Evolutionary conservation across 2,113 vertebrate species (phyloP).

Genomic region (Uropsilus gracilis): DNA sequence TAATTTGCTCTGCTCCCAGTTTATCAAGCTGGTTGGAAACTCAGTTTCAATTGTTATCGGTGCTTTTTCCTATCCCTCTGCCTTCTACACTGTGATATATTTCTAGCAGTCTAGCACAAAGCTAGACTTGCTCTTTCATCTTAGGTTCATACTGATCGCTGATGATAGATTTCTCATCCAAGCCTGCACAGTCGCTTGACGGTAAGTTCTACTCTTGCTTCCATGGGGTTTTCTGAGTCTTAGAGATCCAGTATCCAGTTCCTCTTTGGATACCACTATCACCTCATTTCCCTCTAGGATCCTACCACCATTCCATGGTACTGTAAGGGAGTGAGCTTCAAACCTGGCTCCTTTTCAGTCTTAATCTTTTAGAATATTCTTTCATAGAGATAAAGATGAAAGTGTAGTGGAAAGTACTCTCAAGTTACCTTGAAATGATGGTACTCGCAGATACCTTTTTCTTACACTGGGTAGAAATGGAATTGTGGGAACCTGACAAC

Average conservation of each 20-base stretch:
- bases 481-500: background rate
- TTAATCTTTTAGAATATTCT: constrained; percentile 25
- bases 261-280: background rate
- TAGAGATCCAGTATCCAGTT: background rate
- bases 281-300: background rate
- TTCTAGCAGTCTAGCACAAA: background rate
- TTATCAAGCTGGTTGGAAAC: background rate
- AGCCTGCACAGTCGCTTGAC: background rate
- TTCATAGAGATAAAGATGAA: constrained; percentile 26
- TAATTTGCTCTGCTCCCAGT: background rate
- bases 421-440: background rate
- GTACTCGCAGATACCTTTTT: background rate
- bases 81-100: background rate
- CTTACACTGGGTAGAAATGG: background rate
- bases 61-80: background rate
- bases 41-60: background rate
- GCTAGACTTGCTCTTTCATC: background rate
- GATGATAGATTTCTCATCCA: background rate
- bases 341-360: background rate
- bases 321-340: background rate
- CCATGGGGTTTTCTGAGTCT: background rate
- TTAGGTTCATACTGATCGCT: background rate
- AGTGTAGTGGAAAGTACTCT: background rate
- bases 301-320: background rate
- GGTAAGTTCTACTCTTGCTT: background rate